Evolutionary conservation across 2,888 invertebrate species (phyloP).

Genomic region (Orchestes rusci): DNA sequence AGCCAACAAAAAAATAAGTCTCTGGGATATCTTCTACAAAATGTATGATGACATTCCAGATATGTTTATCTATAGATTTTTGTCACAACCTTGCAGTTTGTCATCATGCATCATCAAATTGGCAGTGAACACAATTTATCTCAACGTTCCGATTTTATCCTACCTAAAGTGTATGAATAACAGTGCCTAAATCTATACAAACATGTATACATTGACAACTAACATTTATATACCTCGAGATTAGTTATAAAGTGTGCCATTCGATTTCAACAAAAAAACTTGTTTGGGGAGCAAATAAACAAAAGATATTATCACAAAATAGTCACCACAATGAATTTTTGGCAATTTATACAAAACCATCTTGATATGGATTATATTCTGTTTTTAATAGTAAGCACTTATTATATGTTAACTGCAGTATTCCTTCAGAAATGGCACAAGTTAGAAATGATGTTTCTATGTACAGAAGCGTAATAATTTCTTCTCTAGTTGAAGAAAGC

Average conservation of each 20-base stretch:
- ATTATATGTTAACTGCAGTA: constrained; percentile 12
- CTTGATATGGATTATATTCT: constrained; percentile 11
- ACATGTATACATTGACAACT: constrained; percentile 8
- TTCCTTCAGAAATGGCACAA: constrained; percentile 25
- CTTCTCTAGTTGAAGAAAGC: background rate
- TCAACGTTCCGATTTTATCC: constrained; percentile 2
- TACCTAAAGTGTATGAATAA: constrained; percentile 12
- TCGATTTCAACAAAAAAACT: too few species aligned
- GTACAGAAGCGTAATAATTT: constrained; percentile 16
- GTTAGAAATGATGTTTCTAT: constrained; percentile 16
- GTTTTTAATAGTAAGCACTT: constrained; percentile 2
- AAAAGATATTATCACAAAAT: too few species aligned
- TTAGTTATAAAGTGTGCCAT: constrained; percentile 22
- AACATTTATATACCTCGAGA: constrained; percentile 18
- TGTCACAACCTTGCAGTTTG: too few species aligned
- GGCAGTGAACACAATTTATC: too few species aligned
- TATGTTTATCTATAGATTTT: too few species aligned
- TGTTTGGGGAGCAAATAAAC: too few species aligned
- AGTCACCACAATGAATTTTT: too few species aligned
- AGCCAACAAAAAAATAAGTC: too few species aligned
- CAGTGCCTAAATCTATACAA: constrained; percentile 16
- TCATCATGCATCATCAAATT: too few species aligned
- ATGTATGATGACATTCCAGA: too few species aligned
- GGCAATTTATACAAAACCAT: constrained; percentile 7
- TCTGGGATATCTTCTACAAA: too few species aligned